These are phyloP conservation scores for Teleogryllus occipitalis DNA, from an alignment of 1,140 invertebrate species.

Conservation along the genomic window DNA sequence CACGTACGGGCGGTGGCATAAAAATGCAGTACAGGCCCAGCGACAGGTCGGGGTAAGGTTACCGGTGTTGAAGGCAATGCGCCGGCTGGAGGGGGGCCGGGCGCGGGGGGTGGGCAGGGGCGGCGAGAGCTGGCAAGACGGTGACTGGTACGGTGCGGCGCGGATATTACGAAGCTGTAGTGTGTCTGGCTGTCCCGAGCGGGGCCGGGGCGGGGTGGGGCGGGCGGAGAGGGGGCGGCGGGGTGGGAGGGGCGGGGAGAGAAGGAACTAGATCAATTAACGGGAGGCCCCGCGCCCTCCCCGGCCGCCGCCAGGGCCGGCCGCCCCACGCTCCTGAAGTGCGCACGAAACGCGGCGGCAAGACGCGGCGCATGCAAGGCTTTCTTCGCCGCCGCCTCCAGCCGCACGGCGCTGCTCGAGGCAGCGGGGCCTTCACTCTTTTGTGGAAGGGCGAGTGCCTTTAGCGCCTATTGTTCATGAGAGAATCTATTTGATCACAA, in stretches of 20 bases:
- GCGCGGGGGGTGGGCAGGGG: no score
- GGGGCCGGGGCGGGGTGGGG: no score
- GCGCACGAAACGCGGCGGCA: constrained; percentile 1
- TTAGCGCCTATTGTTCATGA: no score
- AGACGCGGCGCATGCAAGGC: background rate
- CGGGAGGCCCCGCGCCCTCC: background rate
- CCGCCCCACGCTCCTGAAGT: background rate
- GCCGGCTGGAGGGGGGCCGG: background rate
- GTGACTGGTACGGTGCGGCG: background rate
- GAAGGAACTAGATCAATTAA: constrained; percentile 5
- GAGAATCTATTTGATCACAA: no score
- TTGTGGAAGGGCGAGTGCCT: no score
- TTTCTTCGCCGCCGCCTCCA: background rate
- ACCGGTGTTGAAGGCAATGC: background rate
- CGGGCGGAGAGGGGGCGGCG: background rate
- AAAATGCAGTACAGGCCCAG: background rate
- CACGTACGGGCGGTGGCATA: background rate
- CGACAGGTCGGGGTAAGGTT: constrained; percentile 2
- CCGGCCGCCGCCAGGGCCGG: no score
- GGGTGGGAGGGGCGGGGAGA: background rate
- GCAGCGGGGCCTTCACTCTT: no score
- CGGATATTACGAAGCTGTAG: background rate
- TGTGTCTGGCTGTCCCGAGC: background rate
- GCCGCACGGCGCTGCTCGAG: no score
- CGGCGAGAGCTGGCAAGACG: no score